Conservation (phyloP, 2,113 vertebrate species). For the Gobius niger region DNA sequence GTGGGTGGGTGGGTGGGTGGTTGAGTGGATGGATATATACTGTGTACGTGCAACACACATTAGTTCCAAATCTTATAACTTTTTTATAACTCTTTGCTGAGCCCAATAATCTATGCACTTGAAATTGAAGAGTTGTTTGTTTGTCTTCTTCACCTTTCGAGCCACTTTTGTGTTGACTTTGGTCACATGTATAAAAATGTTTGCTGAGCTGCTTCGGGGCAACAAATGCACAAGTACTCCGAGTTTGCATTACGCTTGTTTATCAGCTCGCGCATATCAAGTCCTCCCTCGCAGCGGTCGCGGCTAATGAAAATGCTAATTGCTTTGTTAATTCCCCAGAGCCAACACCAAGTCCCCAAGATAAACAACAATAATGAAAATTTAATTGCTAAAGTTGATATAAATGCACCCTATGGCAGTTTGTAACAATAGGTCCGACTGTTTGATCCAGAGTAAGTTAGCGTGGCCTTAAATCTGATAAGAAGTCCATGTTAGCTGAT, state of each 20-base stretch:
- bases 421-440: constrained; percentile 20
- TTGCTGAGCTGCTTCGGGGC: constrained; percentile 1
- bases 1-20: no score
- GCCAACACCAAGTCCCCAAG: constrained; percentile 45
- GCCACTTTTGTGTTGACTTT: background rate
- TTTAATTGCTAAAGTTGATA: constrained; percentile 58
- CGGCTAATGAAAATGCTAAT: constrained; percentile 71
- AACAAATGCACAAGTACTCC: constrained; percentile 10
- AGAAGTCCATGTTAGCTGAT: constrained; percentile 24
- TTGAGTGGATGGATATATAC: no score
- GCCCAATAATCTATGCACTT: background rate
- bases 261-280: constrained; percentile 40
- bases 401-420: constrained; percentile 35
- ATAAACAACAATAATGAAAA: constrained; percentile 61
- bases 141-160: background rate
- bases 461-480: constrained; percentile 31
- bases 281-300: constrained; percentile 36
- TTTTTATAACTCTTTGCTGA: no score
- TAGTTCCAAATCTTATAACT: no score
- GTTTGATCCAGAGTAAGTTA: constrained; percentile 11
- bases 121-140: constrained; percentile 1
- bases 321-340: constrained; percentile 63
- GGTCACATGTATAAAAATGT: background rate
- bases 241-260: constrained; percentile 6
- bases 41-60: no score